phyloP scores from a whole-genome alignment of 1,140 invertebrate species.

The Ceratina calcarata region DNA sequence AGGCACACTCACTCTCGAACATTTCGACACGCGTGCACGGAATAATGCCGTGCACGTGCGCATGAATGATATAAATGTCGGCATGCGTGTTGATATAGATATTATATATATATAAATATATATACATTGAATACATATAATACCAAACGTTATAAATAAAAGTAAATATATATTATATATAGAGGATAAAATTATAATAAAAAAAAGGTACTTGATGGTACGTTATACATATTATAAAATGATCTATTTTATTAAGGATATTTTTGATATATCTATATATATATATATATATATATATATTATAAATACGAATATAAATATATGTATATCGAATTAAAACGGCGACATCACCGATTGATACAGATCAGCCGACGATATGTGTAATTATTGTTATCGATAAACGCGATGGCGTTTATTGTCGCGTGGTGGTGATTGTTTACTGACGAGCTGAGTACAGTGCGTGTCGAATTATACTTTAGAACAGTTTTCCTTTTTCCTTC shows the following conservation, averaged over 20 bases:
- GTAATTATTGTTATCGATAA: conserved; percentile 53
- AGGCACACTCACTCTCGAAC: neutral
- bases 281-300: conserved; percentile 62
- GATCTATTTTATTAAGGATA: conserved; percentile 80
- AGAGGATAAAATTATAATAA: conserved; percentile 68
- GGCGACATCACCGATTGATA: conserved; percentile 43
- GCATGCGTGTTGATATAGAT: conserved; percentile 17
- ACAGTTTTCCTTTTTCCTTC: neutral
- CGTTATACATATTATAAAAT: conserved; percentile 76
- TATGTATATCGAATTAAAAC: conserved; percentile 75
- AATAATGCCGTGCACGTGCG: neutral
- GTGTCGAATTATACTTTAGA: conserved; percentile 16
- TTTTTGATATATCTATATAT: conserved; percentile 81
- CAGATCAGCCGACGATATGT: conserved; percentile 40
- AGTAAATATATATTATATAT: conserved; percentile 49
- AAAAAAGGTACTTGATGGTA: conserved; percentile 72
- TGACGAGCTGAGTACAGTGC: conserved; percentile 49
- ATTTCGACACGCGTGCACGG: neutral
- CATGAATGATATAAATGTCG: conserved; percentile 32
- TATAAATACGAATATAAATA: conserved; percentile 72
- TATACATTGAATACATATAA: conserved; percentile 49
- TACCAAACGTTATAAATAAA: conserved; percentile 49
- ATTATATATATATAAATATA: conserved; percentile 55
- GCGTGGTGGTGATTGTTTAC: conserved; percentile 28
- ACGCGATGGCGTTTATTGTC: conserved; percentile 8